Base-by-base conservation (phyloP, 2,888 invertebrate species). In the Gryllus longicercus region DNA sequence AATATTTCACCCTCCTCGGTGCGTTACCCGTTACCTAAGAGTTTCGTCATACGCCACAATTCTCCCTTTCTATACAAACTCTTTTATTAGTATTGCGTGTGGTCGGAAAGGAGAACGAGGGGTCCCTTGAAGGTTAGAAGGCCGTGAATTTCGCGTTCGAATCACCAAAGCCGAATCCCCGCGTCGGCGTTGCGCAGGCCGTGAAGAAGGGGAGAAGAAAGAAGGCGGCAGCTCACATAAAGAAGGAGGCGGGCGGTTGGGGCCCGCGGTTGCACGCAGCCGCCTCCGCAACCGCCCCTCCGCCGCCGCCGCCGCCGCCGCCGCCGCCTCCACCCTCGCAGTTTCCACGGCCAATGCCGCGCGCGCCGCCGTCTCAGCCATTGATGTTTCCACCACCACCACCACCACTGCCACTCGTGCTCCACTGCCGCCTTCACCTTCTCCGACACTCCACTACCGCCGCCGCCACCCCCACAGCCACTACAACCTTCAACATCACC, bases 131-230 rank as follows among this genome's bases (percentile, higher is more conserved):
- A 63, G 63, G 10, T n/a, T n/a, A 63, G 63, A 63, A n/a, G 63
- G 63, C 63, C 63, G 63, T 63, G 63, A 63, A 63, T 63, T 63
- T 63, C 63, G n/a, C 63, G 63, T 63, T 63, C 63, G 63, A 63
- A 63, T 63, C 63, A 18, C 63, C 63, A 63, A 63, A 63, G 63
- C 63, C 63, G n/a, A 63, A 63, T n/a, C 63, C n/a, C 63, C n/a
- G 63, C 38, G 38, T 38, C 38, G 38, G 38, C 38, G 38, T 38
- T 8, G 38, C 38, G 63, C 16, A 63, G n/a, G 63, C 14, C 14
- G 63, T n/a, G n/a, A 63, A 63, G 63, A 14, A 63, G n/a, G 63
- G 63, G 63, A 63, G 63, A n/a, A 63, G 63, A n/a, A n/a, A 38
- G 38, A 38, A 38, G 38, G 5, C 38, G 38, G n/a, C n/a, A n/a